phyloP scores from a whole-genome alignment of 2,888 invertebrate species.

The Eupithecia subumbrata region DNA sequence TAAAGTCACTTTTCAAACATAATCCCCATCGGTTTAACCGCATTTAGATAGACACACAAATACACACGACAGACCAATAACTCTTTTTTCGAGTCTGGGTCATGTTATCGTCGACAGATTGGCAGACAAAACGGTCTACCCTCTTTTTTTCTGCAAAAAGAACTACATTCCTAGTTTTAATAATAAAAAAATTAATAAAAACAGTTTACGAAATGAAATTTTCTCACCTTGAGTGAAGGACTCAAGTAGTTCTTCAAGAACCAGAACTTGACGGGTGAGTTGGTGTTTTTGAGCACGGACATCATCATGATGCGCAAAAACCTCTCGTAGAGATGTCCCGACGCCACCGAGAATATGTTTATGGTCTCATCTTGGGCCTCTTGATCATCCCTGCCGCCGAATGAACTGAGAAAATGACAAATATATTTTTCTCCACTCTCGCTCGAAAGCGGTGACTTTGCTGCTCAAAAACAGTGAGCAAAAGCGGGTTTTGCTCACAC shows the following conservation, averaged over 20 bases:
- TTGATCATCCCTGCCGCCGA: slow-evolving; percentile 82
- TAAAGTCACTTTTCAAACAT: no score
- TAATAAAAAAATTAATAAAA: not conserved
- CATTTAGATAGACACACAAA: no score
- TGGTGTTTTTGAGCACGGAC: slow-evolving; percentile 97
- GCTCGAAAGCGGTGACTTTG: no score
- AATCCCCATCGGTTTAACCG: no score
- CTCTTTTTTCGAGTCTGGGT: no score
- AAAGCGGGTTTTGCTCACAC: no score
- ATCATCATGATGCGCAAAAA: slow-evolving; percentile 99
- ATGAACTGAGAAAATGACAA: slow-evolving; percentile 60
- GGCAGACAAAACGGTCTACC: not conserved
- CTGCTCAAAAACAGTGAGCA: no score
- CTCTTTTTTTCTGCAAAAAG: not conserved
- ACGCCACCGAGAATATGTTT: slow-evolving; percentile 99
- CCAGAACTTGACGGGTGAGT: slow-evolving; percentile 99
- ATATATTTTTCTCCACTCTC: no score
- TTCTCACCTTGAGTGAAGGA: slow-evolving; percentile 93
- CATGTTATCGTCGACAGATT: not conserved
- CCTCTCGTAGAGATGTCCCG: slow-evolving; percentile 98
- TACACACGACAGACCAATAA: no score
- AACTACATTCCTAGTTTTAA: no score
- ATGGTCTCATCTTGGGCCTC: slow-evolving; percentile 90
- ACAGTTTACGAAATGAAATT: not conserved
- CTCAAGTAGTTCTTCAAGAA: slow-evolving; percentile 99